A percentile compares a stretch with the other conserved stretches of the same genome.
phyloP scores from a whole-genome alignment of 1,140 invertebrate species.

The Cyclina sinensis region DNA sequence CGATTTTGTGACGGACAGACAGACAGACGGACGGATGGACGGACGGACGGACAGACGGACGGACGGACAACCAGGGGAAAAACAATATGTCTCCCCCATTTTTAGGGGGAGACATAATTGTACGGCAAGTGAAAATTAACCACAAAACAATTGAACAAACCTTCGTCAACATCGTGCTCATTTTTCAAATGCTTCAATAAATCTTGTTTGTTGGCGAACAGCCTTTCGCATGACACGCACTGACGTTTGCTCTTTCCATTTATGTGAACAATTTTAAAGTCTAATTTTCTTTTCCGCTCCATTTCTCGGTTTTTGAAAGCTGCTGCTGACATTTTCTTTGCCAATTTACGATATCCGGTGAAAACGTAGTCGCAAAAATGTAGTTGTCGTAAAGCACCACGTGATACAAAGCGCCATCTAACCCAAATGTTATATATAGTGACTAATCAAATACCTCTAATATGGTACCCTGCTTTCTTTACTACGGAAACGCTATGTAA shows the following conservation, averaged over 20 bases:
- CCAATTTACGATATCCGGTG: conserved; percentile 56
- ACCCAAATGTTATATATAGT: conserved; percentile 57
- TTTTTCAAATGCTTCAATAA: conserved; percentile 49
- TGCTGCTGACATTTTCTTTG: conserved; percentile 54
- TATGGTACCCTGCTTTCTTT: conserved; percentile 50
- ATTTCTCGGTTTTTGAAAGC: conserved; percentile 48
- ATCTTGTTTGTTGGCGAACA: conserved; percentile 43
- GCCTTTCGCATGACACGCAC: conserved; percentile 42
- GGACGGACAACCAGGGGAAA: too few species aligned
- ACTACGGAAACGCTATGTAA: conserved; percentile 53
- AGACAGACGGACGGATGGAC: too few species aligned
- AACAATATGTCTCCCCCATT: too few species aligned
- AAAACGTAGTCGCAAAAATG: conserved; percentile 53
- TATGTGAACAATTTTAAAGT: conserved; percentile 47
- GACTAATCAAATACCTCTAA: conserved; percentile 58
- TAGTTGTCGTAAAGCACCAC: conserved; percentile 52
- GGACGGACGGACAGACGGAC: too few species aligned
- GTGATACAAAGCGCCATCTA: conserved; percentile 57
- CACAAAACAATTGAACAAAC: conserved; percentile 43
- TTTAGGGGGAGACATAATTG: too few species aligned
- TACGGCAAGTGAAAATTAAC: conserved; percentile 48
- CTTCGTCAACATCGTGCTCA: conserved; percentile 42
- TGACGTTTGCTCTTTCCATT: conserved; percentile 45
- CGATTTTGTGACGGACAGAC: too few species aligned
- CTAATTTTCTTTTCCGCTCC: conserved; percentile 53